phyloP scores from a whole-genome alignment of 2,888 invertebrate genomes.

The Argyresthia albistria region DNA sequence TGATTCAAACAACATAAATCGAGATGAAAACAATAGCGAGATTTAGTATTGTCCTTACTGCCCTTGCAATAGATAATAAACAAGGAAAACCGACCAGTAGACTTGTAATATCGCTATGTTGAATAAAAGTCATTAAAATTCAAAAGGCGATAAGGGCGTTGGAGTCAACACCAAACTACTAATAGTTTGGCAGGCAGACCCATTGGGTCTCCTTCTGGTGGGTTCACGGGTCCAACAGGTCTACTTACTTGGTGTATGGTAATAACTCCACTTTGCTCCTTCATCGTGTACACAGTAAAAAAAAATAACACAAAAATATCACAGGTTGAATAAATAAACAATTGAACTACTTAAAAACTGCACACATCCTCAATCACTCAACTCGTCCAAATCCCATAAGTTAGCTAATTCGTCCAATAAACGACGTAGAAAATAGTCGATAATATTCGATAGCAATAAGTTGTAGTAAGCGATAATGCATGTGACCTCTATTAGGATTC shows the following conservation, averaged over 20 bases:
- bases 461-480: constrained; percentile 49
- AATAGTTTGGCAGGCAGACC: too few species aligned
- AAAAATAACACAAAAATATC: constrained; percentile 35
- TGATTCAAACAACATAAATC: too few species aligned
- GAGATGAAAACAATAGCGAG: too few species aligned
- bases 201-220: too few species aligned
- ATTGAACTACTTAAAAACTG: constrained; percentile 14
- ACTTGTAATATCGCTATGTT: not conserved
- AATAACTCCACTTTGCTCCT: constrained; percentile 7
- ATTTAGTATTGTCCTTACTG: too few species aligned
- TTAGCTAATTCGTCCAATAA: constrained; percentile 23
- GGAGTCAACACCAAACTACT: not conserved
- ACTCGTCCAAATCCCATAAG: constrained; percentile 13
- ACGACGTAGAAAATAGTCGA: constrained; percentile 32
- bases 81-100: not conserved
- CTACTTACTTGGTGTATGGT: constrained; percentile 9
- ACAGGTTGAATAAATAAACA: constrained; percentile 59
- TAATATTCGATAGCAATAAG: constrained; percentile 44
- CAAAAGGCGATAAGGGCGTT: not conserved
- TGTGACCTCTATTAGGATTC: constrained; percentile 41
- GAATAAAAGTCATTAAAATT: not conserved
- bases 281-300: constrained; percentile 4
- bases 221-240: not conserved
- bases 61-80: not conserved
- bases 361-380: constrained; percentile 11